Percentiles rank a stretch among this genome's conserved stretches.
These are phyloP conservation scores for Acomys russatus DNA, from an alignment of 2,797 vertebrate genomes.

Conservation along the genomic window DNA sequence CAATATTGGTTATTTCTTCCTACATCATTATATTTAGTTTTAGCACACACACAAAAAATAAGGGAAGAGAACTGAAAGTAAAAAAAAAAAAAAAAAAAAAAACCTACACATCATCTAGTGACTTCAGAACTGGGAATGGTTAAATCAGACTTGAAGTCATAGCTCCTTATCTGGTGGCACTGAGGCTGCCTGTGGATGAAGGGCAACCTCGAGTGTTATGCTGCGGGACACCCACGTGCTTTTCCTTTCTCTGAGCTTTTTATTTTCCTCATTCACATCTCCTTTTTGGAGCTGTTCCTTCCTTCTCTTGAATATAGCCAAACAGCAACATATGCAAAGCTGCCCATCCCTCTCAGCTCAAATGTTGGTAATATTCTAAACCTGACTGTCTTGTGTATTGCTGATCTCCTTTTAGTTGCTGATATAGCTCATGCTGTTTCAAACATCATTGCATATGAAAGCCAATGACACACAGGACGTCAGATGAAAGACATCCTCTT, in stretches of 20 bases:
- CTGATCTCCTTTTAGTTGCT: neutral
- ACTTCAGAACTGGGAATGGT: neutral
- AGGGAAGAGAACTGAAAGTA: neutral
- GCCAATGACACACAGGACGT: too few relatives aligned
- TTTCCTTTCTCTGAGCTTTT: neutral
- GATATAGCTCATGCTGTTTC: neutral
- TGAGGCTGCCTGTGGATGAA: neutral
- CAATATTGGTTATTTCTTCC: neutral
- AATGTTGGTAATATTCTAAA: neutral
- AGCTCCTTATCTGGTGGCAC: too few relatives aligned
- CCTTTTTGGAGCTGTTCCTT: neutral
- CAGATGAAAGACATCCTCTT: neutral
- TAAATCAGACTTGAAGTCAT: neutral
- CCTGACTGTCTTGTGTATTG: neutral
- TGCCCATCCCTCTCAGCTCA: neutral
- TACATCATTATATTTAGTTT: neutral
- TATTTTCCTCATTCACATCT: neutral
- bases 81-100: slow-evolving; percentile 2
- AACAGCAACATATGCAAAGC: neutral
- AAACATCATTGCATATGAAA: neutral
- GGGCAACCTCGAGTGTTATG: fast-evolving
- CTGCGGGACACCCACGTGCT: fast-evolving
- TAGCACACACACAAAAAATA: neutral
- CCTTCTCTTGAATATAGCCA: neutral
- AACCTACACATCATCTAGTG: fast-evolving